Evolutionary conservation across 1,140 invertebrate species (phyloP).

Genomic region (Diachasmimorpha longicaudata): DNA sequence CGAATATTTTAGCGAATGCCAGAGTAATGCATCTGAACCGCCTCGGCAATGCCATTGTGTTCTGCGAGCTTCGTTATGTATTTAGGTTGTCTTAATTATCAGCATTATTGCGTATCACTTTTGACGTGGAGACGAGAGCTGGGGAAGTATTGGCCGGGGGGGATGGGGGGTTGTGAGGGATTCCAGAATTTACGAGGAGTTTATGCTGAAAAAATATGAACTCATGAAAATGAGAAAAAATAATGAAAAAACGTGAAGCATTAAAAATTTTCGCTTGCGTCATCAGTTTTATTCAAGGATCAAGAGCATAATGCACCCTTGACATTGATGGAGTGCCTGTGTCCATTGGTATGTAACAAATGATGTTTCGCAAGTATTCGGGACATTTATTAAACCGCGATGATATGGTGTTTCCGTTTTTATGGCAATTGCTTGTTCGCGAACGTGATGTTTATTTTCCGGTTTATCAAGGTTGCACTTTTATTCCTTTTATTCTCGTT

Average conservation of each 20-base stretch:
- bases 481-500: too few relatives aligned
- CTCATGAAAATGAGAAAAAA: background rate
- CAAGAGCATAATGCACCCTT: slow-evolving; percentile 31
- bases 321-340: slow-evolving; percentile 22
- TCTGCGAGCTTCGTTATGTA: slow-evolving; percentile 27
- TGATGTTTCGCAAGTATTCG: background rate
- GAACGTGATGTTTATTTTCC: too few relatives aligned
- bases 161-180: background rate
- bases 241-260: background rate
- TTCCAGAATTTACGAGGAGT: background rate
- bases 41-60: slow-evolving; percentile 13
- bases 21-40: slow-evolving; percentile 3
- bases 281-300: slow-evolving; percentile 22
- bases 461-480: too few relatives aligned
- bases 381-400: background rate
- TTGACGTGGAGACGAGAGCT: background rate
- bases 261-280: slow-evolving; percentile 3
- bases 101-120: slow-evolving; percentile 29
- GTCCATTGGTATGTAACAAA: background rate
- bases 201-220: background rate
- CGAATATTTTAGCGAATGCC: slow-evolving; percentile 21
- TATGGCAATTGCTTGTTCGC: too few relatives aligned
- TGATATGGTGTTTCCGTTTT: too few relatives aligned
- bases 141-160: background rate
- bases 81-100: slow-evolving; percentile 35